Base-by-base conservation (phyloP, 2,888 invertebrate species). In the Trachelus stipa region DNA sequence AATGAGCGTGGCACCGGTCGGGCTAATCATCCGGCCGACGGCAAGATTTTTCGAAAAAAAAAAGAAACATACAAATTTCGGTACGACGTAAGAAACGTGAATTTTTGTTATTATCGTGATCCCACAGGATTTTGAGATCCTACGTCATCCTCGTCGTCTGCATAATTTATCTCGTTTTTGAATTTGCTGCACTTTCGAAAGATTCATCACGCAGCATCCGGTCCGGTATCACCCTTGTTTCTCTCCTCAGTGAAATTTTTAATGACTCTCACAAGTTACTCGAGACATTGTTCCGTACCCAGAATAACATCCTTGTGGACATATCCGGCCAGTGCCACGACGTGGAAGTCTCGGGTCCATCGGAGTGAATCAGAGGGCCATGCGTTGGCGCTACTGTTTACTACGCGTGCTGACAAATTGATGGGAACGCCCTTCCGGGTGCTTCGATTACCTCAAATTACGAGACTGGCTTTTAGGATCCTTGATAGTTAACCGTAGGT, bases 401-500 rank as follows among this genome's bases (percentile, higher is more conserved):
- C 81, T 75, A 79, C 82, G 73, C 68, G 79, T 81, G 83, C 82
- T 80, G 83, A 86, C 81, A 83, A 85, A 84, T 83, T 84, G 78
- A 82, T 76, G 83, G 80, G 80, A 78, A 79, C 75, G 74, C 75
- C 75, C 79, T 83, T 84, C 82, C 81, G 82, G 81, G 79, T 81
- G 80, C 68, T 73, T 68, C 71, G 23, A 75, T 34, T 73, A 56
- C 15, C 56, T 56, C 56, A 56, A 56, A 56, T 56, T 56, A 56
- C 56, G 56, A 56, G 23, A 56, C 9, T 56, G 23, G 23, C 56
- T 56, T 9, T 23, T 56, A 56, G 23, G 15, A 56, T 56, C 56
- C 56, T 56, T 9, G 56, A 56, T 56, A 9, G 23, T 56, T 23
- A 56, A 23, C 9, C 23, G 2, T 15, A 56, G 23, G 9, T 1